phyloP scores from a whole-genome alignment of 2,113 vertebrate genomes.

The Trogon surrucura region DNA sequence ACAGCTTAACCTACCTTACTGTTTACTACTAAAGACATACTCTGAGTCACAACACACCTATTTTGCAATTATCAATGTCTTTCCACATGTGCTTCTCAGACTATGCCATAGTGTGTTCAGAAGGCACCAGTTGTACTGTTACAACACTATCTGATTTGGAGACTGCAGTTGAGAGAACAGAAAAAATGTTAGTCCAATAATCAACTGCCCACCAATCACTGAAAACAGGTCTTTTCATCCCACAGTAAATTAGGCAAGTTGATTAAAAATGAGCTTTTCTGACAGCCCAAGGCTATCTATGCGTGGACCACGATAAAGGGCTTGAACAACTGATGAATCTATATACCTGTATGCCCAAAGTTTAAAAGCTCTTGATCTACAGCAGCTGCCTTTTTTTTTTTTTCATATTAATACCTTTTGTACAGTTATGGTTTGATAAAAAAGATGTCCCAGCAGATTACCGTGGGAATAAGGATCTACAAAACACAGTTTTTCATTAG shows the following conservation, averaged over 20 bases:
- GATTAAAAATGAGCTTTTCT: background rate
- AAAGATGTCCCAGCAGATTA: slow-evolving; percentile 30
- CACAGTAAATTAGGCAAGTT: background rate
- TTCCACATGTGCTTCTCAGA: background rate
- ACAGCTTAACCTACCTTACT: background rate
- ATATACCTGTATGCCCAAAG: background rate
- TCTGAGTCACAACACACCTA: background rate
- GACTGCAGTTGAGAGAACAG: background rate
- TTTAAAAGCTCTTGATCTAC: slow-evolving; percentile 12
- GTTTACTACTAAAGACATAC: background rate
- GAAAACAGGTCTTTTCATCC: background rate
- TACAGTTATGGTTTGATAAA: slow-evolving; percentile 24
- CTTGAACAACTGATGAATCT: background rate
- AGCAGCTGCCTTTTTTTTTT: background rate
- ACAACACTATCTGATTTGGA: background rate
- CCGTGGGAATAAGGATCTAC: slow-evolving; percentile 36
- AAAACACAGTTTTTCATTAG: slow-evolving; percentile 40
- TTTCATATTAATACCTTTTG: background rate
- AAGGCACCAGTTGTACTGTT: background rate
- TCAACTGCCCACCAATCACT: background rate
- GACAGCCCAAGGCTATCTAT: background rate
- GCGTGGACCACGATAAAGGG: background rate
- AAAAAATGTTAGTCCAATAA: background rate
- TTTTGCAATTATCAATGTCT: background rate
- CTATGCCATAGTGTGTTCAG: background rate